A percentile compares a stretch with the other conserved stretches of the same genome.
phyloP scores from a whole-genome alignment of 2,888 invertebrate genomes.

The Cyaniris semiargus region DNA sequence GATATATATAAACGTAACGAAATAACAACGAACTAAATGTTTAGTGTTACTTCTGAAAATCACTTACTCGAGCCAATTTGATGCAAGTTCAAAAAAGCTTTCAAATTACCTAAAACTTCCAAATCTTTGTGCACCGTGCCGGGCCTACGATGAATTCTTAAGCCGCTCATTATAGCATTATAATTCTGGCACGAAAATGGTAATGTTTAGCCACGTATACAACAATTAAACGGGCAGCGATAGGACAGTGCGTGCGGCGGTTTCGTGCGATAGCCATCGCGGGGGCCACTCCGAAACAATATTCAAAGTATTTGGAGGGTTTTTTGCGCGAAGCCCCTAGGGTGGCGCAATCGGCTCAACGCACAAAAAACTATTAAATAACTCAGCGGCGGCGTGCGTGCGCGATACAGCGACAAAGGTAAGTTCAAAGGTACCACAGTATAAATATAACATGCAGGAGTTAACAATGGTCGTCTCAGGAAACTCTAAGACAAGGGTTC shows the following conservation, averaged over 20 bases:
- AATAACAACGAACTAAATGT: neutral
- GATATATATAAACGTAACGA: neutral
- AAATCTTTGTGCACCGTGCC: neutral
- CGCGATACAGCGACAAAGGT: slow-evolving; percentile 68
- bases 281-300: slow-evolving; percentile 67
- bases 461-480: neutral
- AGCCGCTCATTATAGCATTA: slow-evolving; percentile 12
- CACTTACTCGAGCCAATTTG: neutral
- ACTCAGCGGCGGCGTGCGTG: slow-evolving; percentile 74
- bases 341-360: slow-evolving; percentile 77
- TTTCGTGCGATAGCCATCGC: slow-evolving; percentile 80
- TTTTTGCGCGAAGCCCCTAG: slow-evolving; percentile 78
- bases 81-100: neutral
- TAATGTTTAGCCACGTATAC: slow-evolving; percentile 56
- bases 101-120: neutral
- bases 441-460: neutral
- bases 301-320: slow-evolving; percentile 77
- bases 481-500: neutral
- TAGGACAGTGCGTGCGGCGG: slow-evolving; percentile 78
- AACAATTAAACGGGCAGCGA: slow-evolving; percentile 77
- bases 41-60: neutral
- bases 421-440: slow-evolving; percentile 34
- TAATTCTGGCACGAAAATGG: slow-evolving; percentile 31
- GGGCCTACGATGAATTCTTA: neutral
- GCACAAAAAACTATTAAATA: slow-evolving; percentile 79